Conservation (phyloP, 2,113 vertebrate species). For the Cynopterus brachyotis region DNA sequence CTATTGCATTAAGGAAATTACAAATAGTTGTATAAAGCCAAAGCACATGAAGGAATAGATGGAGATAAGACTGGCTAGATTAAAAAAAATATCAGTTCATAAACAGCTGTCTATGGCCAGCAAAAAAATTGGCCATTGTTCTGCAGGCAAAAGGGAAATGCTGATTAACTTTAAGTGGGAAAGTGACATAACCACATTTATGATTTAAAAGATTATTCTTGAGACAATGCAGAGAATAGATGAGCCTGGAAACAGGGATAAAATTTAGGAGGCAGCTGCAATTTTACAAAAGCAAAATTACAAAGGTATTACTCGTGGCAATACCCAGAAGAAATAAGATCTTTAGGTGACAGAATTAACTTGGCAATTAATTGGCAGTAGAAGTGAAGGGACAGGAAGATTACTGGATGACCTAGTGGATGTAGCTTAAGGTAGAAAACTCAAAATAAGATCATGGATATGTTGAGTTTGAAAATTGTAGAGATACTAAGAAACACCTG, state of each 20-base stretch:
- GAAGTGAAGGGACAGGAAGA: neutral
- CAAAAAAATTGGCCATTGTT: neutral
- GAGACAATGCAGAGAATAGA: neutral
- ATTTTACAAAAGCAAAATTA: constrained; percentile 39
- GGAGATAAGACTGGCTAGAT: neutral
- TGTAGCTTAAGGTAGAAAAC: neutral
- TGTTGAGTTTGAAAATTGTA: neutral
- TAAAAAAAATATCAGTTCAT: neutral
- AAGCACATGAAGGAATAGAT: neutral
- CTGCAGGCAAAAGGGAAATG: neutral
- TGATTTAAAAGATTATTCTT: constrained; percentile 30
- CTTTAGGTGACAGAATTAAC: neutral
- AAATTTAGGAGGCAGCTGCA: neutral
- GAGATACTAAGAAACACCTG: neutral
- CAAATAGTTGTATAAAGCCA: neutral
- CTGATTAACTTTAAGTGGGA: neutral
- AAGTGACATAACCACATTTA: constrained; percentile 2
- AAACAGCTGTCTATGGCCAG: neutral
- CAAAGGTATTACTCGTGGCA: neutral
- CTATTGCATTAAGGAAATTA: neutral
- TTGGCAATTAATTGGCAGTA: neutral
- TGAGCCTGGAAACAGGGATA: neutral
- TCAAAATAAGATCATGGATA: neutral
- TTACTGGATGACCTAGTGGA: neutral
- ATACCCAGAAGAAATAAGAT: neutral